Percentiles rank a stretch among this genome's conserved stretches.
phyloP scores from a whole-genome alignment of 2,797 vertebrate genomes.

The Capromys pilorides region DNA sequence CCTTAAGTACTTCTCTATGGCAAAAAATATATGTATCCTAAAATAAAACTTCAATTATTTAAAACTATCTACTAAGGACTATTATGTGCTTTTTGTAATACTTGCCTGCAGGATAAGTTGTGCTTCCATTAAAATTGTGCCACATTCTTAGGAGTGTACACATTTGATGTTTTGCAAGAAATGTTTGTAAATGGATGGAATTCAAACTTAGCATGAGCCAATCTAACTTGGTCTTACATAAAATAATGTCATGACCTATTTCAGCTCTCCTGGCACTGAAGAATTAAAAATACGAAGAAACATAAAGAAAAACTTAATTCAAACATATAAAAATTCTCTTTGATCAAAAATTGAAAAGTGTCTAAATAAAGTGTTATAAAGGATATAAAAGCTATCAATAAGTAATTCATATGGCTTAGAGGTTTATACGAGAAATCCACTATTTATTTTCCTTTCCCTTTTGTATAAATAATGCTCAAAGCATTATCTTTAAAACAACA shows the following conservation, averaged over 20 bases:
- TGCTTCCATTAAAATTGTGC: conserved; percentile 70
- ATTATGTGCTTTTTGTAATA: conserved; percentile 52
- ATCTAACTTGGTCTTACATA: conserved; percentile 80
- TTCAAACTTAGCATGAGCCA: conserved; percentile 79
- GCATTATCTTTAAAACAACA: background rate
- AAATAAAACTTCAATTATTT: conserved; percentile 58
- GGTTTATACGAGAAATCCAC: background rate
- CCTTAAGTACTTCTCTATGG: background rate
- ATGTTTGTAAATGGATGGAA: conserved; percentile 81
- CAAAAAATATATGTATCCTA: conserved; percentile 56
- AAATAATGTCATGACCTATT: conserved; percentile 75
- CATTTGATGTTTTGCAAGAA: conserved; percentile 64
- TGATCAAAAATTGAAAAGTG: conserved; percentile 71
- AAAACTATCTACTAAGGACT: background rate
- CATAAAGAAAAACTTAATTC: conserved; percentile 80
- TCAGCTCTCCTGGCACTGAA: conserved; percentile 58
- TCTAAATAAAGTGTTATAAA: conserved; percentile 79
- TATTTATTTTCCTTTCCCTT: conserved; percentile 12
- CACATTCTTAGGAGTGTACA: conserved; percentile 77
- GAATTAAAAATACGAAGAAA: conserved; percentile 75
- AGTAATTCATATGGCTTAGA: conserved; percentile 59
- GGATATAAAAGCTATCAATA: conserved; percentile 12
- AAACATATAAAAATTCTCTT: conserved; percentile 72
- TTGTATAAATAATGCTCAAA: background rate
- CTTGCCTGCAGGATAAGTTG: conserved; percentile 54